These are phyloP conservation scores for Dicrostonyx torquatus DNA, from an alignment of 2,797 vertebrate species.

Conservation along the genomic window DNA sequence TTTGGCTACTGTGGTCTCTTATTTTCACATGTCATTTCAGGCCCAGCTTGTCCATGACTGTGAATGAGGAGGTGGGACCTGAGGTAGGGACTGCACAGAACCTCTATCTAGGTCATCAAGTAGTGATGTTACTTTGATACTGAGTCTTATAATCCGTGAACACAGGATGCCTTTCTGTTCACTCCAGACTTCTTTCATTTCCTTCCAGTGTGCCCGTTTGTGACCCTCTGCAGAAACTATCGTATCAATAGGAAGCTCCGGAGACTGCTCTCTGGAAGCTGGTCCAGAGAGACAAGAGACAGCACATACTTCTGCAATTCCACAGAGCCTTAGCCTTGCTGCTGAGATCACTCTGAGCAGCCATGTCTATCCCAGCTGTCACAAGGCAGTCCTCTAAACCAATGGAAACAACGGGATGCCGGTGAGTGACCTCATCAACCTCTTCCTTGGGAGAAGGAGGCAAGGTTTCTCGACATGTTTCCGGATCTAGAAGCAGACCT, in stretches of 20 bases:
- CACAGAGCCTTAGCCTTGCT: not conserved
- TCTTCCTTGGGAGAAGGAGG: not conserved
- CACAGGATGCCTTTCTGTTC: not conserved
- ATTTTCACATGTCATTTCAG: not conserved
- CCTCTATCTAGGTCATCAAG: not conserved
- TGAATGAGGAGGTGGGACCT: not conserved
- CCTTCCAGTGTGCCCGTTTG: not conserved
- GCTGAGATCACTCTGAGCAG: not conserved
- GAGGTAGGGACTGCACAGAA: not conserved
- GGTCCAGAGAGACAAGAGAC: not conserved
- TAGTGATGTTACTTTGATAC: not conserved
- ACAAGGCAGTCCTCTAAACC: not conserved
- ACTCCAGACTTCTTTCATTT: not conserved
- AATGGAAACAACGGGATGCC: not conserved
- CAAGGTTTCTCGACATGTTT: not conserved
- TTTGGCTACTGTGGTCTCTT: not conserved
- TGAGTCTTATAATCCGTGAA: not conserved
- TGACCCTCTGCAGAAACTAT: not conserved
- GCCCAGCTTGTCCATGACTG: not conserved
- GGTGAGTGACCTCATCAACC: not conserved
- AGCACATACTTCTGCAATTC: not conserved
- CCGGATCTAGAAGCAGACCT: not conserved
- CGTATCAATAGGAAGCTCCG: not conserved
- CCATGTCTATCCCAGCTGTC: not conserved
- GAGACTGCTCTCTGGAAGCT: not conserved